Base-by-base conservation (phyloP, 2,888 invertebrate species). In the Ditula angustiorana region DNA sequence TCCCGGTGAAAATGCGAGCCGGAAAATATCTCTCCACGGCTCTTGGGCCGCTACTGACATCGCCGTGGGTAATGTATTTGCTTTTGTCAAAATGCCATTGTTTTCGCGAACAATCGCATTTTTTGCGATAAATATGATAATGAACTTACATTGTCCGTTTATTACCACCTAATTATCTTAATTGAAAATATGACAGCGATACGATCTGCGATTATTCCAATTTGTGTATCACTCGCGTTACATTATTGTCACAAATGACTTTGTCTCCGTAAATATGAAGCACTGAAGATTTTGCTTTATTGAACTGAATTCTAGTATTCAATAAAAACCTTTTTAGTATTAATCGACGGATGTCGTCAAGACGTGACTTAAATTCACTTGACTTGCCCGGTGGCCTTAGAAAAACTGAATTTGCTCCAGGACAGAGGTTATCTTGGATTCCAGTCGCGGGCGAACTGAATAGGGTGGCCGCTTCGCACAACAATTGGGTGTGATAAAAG, bases 51-150 rank as follows among this genome's bases (percentile, higher is more conserved):
- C 81, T 76, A 82, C 82, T 83, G 87, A 85, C 86, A 85, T 79
- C 79, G 78, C 76, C 79, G 74, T 81, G 79, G 83, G 83, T 88
- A 88, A 87, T 88, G 86, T 88, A 87, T 90, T 88, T 87, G 87
- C 88, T 87, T 86, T 87, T 81, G 79, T 76, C 83, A 75, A 83
- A 85, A 84, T 79, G 79, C 80, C 82, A 87, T 87, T 89, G 87
- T 88, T 84, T 82, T 79, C 76, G 76, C 68, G 73, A 81, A 83
- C 80, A 83, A 85, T 85, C 81, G 81, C 83, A 84, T 81, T 80
- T 82, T 81, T 77, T 78, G 82, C 77, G 73, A 71, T 64, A 64
- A 64, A 64, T 62, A 62, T 58, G 57, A 67, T 59, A 67, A 67
- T 67, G 62, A 53, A 63, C 30, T 82, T 79, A 78, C 75, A 80